phyloP scores from a whole-genome alignment of 2,888 invertebrate species.

The Matsumyia berberina region DNA sequence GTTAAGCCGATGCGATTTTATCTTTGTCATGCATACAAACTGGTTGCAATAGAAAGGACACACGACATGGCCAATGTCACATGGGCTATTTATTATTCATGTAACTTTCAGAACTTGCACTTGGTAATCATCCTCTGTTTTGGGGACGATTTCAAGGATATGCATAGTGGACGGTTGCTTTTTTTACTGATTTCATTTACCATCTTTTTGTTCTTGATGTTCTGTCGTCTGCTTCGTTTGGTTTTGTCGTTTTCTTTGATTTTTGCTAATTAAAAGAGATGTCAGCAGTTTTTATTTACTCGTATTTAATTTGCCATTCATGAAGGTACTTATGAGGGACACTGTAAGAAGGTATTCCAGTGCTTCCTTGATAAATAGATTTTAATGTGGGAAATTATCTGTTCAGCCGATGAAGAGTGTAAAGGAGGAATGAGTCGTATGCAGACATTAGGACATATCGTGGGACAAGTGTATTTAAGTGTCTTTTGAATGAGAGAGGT shows the following conservation, averaged over 20 bases:
- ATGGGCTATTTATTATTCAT: not conserved
- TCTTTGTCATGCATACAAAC: conserved; percentile 11
- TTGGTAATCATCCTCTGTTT: not conserved
- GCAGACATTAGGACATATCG: no score
- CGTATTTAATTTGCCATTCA: no score
- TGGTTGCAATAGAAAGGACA: not conserved
- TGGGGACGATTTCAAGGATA: no score
- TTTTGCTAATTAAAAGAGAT: not conserved
- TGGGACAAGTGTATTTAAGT: no score
- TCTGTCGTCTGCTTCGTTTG: not conserved
- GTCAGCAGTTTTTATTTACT: not conserved
- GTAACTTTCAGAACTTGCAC: conserved; percentile 1
- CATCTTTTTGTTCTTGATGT: not conserved
- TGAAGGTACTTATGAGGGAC: not conserved
- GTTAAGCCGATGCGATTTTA: conserved; percentile 21
- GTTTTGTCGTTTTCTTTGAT: not conserved
- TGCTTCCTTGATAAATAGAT: no score
- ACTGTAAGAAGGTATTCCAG: not conserved
- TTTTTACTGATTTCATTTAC: not conserved
- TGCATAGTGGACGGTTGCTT: not conserved
- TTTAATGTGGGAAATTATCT: no score
- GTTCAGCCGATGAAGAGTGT: no score
- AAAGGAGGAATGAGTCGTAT: no score
- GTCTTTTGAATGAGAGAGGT: no score
- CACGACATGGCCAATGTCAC: not conserved